phyloP scores from a whole-genome alignment of 2,113 vertebrate genomes.

The Catharus fuscescens region DNA sequence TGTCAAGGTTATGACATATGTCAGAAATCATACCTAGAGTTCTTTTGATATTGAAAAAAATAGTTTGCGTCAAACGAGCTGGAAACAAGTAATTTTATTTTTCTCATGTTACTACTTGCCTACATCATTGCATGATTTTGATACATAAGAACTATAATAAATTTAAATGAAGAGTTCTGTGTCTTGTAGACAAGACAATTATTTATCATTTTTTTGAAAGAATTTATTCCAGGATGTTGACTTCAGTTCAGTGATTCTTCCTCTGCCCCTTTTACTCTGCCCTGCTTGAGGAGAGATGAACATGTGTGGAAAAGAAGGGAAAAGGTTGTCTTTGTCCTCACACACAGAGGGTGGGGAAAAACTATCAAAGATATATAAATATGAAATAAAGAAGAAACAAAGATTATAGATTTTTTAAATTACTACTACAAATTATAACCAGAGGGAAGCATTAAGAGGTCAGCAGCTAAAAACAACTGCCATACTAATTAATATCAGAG shows the following conservation, averaged over 20 bases:
- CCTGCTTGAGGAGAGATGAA: not conserved
- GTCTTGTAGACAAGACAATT: not conserved
- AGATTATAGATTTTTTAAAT: not conserved
- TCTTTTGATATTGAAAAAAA: not conserved
- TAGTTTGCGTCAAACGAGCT: not conserved
- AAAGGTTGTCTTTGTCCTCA: not conserved
- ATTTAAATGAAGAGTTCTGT: not conserved
- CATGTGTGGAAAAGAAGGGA: not conserved
- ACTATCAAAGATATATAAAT: not conserved
- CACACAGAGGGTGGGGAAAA: not conserved
- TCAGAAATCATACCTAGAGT: not conserved
- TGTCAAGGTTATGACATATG: not conserved
- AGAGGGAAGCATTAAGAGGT: not conserved
- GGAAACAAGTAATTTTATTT: not conserved
- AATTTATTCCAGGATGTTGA: not conserved
- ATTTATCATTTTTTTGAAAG: not conserved
- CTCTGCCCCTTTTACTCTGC: not conserved
- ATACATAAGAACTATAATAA: not conserved
- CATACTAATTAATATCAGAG: not conserved
- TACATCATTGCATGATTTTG: not conserved
- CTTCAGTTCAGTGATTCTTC: not conserved
- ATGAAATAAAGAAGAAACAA: not conserved
- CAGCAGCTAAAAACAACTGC: not conserved
- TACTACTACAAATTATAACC: not conserved
- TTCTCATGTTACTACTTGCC: not conserved